Evolutionary conservation across 2,888 invertebrate species (phyloP), one percentile per base, ranked within the genome.

Genomic region (Platycheirus rosarum): DNA sequence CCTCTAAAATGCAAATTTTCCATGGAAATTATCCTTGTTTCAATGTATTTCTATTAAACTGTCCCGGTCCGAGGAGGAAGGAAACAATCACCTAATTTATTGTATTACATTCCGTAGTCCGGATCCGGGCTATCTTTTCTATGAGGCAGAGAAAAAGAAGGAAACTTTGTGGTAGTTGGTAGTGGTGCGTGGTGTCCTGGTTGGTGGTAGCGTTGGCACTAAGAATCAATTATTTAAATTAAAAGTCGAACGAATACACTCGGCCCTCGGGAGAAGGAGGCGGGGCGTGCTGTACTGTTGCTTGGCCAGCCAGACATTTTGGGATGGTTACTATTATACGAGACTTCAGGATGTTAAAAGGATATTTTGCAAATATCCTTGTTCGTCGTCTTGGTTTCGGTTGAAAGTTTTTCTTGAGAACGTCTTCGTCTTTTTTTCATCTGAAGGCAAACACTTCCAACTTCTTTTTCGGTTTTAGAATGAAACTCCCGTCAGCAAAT

Each of bases 221-320:
- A 35, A 48, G 71, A 77, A 82, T 82, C 82, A 82, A 82, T 82
- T 82, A 82, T 82, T 82, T 82, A 82, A 82, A 82, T 82, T 82
- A 82, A 82, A 82, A 82, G 82, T 82, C 82, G 77, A 82, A 76
- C 53, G 71, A 73, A 76, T 68, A 77, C 77, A 46, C 68, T 73
- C 44, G 63, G 77, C 68, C n/a, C 68, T 35, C 23, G 46, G 65
- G 11, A 32, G 37, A 9, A 42, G 29, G 11, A 40, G 42, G 16
- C 44, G 16, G 7, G 26, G 13, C 5, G 7, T 1, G 7, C 1
- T 53, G 35, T n/a, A n/a, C 35, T 53, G 35, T 53, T 53, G 57
- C 40, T 26, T 29, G 18, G 20, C 51, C 44, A 44, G 57, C 65
- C 74, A 79, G 79, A 79, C 79, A 69, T 69, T 57, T 26, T 48